These are phyloP conservation scores for Pocillopora meandrina DNA, from an alignment of 92 coral and sea anemone genomes.

Conservation along the genomic window DNA sequence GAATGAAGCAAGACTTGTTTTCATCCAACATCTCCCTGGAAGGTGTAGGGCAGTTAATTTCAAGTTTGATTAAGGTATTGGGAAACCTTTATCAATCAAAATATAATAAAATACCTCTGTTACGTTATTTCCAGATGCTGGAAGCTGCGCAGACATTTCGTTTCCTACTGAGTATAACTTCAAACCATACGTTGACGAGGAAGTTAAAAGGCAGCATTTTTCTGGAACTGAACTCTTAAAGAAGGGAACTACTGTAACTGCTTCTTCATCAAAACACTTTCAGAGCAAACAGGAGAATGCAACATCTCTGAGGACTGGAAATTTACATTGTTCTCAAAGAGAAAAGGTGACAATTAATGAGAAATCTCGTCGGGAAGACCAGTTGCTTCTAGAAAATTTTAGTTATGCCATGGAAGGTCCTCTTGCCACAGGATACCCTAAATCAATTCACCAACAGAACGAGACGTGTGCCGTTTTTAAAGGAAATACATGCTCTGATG, in stretches of 20 bases:
- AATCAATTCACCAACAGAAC: neutral
- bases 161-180: conserved; percentile 50
- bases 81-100: no score
- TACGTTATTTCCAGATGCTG: neutral
- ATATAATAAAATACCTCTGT: neutral
- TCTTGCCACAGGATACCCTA: neutral
- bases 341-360: no score
- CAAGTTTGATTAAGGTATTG: no score
- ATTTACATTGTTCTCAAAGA: neutral
- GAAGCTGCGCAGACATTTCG: conserved; percentile 36
- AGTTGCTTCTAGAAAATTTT: neutral
- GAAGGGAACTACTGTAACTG: conserved; percentile 49
- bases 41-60: no score
- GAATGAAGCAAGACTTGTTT: no score
- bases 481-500: neutral
- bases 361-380: neutral
- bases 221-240: conserved; percentile 64
- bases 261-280: neutral
- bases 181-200: conserved; percentile 66
- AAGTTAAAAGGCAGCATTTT: conserved; percentile 58
- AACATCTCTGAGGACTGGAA: neutral
- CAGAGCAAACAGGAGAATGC: neutral
- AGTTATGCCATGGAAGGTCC: neutral
- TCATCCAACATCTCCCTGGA: no score
- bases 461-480: neutral